Conservation (phyloP, 1,140 invertebrate species). For the Dufourea novaeangliae region DNA sequence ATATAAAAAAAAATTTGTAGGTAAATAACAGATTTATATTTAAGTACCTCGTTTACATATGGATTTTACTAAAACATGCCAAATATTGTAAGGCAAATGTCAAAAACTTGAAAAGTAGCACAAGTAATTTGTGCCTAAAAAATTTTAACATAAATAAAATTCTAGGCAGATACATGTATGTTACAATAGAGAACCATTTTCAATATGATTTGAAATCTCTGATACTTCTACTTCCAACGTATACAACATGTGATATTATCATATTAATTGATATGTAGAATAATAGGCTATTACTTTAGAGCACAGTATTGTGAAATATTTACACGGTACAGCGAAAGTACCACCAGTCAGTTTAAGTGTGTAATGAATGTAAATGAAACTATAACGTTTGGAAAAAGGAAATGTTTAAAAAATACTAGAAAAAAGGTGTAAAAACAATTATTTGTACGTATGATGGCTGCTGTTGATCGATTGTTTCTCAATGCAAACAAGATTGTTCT, state of each 20-base stretch:
- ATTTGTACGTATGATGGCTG: slow-evolving; percentile 54
- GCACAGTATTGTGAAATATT: slow-evolving; percentile 19
- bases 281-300: slow-evolving; percentile 40
- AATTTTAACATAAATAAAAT: slow-evolving; percentile 46
- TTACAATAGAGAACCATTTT: slow-evolving; percentile 31
- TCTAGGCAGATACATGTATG: slow-evolving; percentile 35
- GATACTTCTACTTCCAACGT: slow-evolving; percentile 55
- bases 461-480: slow-evolving; percentile 54
- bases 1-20: slow-evolving; percentile 28
- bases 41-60: slow-evolving; percentile 39
- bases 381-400: slow-evolving; percentile 21
- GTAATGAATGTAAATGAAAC: slow-evolving; percentile 44
- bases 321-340: slow-evolving; percentile 28
- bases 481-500: slow-evolving; percentile 40
- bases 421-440: slow-evolving; percentile 26
- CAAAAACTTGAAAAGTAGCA: slow-evolving; percentile 32
- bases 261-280: slow-evolving; percentile 38
- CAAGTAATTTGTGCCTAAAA: slow-evolving; percentile 38
- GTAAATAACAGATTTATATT: slow-evolving; percentile 45
- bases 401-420: slow-evolving; percentile 9
- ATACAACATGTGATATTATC: slow-evolving; percentile 56
- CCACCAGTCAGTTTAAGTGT: slow-evolving; percentile 29
- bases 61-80: slow-evolving; percentile 37
- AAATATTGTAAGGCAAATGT: slow-evolving; percentile 57
- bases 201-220: slow-evolving; percentile 43